Base-by-base conservation (phyloP, 2,888 invertebrate genomes). In the Tiliacea aurago region DNA sequence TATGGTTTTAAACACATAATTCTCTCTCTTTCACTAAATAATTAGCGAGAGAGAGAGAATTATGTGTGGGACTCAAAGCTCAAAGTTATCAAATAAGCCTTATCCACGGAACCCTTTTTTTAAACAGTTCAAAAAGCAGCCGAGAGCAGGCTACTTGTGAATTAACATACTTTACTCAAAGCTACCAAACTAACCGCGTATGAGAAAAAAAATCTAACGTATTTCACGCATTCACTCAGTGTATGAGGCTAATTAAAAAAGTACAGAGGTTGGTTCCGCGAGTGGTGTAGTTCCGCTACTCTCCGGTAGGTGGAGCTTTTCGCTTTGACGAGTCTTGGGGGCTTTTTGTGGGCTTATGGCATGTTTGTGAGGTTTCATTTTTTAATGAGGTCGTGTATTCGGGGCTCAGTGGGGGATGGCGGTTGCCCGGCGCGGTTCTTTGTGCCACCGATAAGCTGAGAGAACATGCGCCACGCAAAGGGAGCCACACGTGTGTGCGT, bases 201-300 rank as follows among this genome's bases (percentile, higher is more conserved):
- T 87, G 91, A 91, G 91, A 91, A 90, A 90, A 92, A 93, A 94
- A 94, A 91, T 92, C 94, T 94, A 93, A 94, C 94, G 92, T 93
- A 93, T 93, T 94, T 93, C 91, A 94, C 93, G 93, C 94, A 95
- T 95, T 95, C 95, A 95, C 89, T 92, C 91, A 87, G 89, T 94
- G 94, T 94, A 96, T 95, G 94, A 88, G 88, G 96, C 96, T 95
- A 96, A 96, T 96, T 96, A 96, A 96, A 96, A 96, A 94, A 93
- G 95, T 93, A 95, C 95, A 95, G 94, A 93, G 93, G 93, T 89
- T 95, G 95, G 92, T 90, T 96, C 83, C 90, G 92, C 92, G 93
- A 96, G 95, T 94, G 94, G 92, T 80, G 95, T 93, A 95, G 95
- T 96, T 94, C 93, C 90, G 95, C 96, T 96, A 96, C 95, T 95